Percentiles rank a stretch among this genome's conserved stretches.
These are phyloP conservation scores for Drosophila helvetica DNA, from an alignment of 2,888 invertebrate genomes.

Conservation along the genomic window DNA sequence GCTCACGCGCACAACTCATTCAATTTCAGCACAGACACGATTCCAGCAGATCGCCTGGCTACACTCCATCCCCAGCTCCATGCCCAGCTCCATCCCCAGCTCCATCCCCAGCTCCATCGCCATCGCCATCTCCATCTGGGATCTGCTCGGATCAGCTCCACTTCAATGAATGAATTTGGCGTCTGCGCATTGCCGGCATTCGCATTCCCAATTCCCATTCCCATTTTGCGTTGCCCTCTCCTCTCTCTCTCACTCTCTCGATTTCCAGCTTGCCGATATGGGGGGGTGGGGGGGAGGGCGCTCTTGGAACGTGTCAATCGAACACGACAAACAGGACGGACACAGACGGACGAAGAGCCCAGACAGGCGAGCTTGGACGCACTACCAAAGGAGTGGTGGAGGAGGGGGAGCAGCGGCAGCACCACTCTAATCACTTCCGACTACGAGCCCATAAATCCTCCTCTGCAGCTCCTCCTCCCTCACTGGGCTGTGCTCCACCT, in stretches of 20 bases:
- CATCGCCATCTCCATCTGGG: background rate
- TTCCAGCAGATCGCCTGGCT: slow-evolving; percentile 40
- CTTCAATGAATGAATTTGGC: slow-evolving; percentile 73
- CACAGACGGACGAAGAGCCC: background rate
- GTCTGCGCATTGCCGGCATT: slow-evolving; percentile 60
- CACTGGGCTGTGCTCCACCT: background rate
- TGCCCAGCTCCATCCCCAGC: background rate
- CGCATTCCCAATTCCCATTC: slow-evolving; percentile 50
- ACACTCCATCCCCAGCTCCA: background rate
- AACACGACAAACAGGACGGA: slow-evolving; percentile 52
- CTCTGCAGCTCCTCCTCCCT: slow-evolving; percentile 1
- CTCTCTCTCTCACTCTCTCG: slow-evolving; percentile 20
- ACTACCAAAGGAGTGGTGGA: slow-evolving; percentile 9
- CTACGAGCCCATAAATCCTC: slow-evolving; percentile 70
- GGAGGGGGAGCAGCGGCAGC: slow-evolving; percentile 1
- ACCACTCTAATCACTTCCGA: slow-evolving; percentile 71
- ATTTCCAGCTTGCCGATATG: slow-evolving; percentile 31
- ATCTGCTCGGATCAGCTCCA: slow-evolving; percentile 17
- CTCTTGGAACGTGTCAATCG: slow-evolving; percentile 75
- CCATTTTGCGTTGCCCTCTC: slow-evolving; percentile 30
- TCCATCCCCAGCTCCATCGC: background rate
- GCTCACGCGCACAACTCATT: slow-evolving; percentile 79
- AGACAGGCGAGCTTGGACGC: slow-evolving; percentile 47
- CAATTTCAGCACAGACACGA: slow-evolving; percentile 77
- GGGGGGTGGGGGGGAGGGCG: slow-evolving; percentile 41